These are phyloP conservation scores for Chrysomallon squamiferum DNA, from an alignment of 1,140 invertebrate genomes.

Conservation along the genomic window DNA sequence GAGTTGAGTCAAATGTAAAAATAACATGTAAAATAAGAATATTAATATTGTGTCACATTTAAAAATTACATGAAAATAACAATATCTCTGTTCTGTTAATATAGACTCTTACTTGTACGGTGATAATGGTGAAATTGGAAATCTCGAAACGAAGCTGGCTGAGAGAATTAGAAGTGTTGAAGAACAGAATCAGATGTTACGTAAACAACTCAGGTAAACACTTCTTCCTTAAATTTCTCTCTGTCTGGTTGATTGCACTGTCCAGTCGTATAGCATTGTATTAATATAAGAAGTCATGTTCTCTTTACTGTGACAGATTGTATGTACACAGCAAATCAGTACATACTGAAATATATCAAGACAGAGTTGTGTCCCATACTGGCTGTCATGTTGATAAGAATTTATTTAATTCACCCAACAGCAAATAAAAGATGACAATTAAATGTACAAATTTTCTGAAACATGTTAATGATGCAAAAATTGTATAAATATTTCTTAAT, in stretches of 20 bases:
- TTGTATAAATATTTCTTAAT: too few relatives aligned
- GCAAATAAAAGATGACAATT: too few relatives aligned
- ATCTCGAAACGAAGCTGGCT: slow-evolving; percentile 64
- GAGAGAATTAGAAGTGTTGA: slow-evolving; percentile 67
- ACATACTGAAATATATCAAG: neutral
- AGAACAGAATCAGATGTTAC: slow-evolving; percentile 66
- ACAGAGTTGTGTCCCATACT: neutral
- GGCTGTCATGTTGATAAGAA: neutral
- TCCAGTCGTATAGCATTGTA: neutral
- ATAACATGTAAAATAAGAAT: neutral
- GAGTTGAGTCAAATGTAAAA: neutral
- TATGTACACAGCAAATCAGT: neutral
- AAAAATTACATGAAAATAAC: too few relatives aligned
- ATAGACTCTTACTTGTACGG: neutral
- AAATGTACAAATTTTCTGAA: too few relatives aligned
- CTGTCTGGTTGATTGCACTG: neutral
- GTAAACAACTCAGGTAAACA: slow-evolving; percentile 63
- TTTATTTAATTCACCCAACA: too few relatives aligned
- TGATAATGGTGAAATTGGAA: slow-evolving; percentile 54
- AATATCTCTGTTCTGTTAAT: too few relatives aligned
- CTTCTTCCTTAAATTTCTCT: neutral
- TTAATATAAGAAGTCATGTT: neutral
- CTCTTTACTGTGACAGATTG: neutral
- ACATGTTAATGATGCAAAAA: too few relatives aligned
- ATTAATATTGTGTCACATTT: too few relatives aligned